Evolutionary conservation across 2,888 invertebrate species (phyloP).

Genomic region (Seira ritae): DNA sequence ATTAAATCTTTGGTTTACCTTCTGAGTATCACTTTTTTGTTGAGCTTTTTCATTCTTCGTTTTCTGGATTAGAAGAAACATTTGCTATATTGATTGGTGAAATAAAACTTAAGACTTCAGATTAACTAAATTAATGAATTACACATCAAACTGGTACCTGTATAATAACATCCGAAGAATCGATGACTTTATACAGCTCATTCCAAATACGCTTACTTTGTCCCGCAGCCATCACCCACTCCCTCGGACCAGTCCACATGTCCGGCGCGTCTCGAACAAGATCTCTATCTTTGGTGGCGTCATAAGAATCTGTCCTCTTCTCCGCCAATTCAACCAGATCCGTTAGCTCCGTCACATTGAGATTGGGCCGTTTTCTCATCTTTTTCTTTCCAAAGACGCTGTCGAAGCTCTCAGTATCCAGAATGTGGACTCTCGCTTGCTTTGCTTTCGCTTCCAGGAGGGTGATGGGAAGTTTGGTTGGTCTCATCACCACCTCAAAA

Average conservation of each 20-base stretch:
- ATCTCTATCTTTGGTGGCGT: conserved; percentile 86
- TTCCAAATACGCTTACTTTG: conserved; percentile 99
- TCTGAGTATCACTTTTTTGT: too few species aligned
- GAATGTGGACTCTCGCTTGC: conserved; percentile 92
- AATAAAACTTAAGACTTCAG: too few species aligned
- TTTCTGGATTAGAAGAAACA: too few species aligned
- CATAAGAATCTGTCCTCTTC: conserved; percentile 85
- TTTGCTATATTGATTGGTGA: too few species aligned
- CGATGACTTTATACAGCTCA: conserved; percentile 98
- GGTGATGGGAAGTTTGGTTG: conserved; percentile 95
- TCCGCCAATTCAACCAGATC: conserved; percentile 86
- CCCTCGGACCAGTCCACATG: conserved; percentile 87
- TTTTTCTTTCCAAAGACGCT: conserved; percentile 97
- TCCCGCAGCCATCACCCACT: conserved; percentile 97
- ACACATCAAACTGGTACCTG: conserved; percentile 78
- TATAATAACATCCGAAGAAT: conserved; percentile 97
- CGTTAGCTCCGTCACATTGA: conserved; percentile 82
- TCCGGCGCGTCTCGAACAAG: conserved; percentile 86
- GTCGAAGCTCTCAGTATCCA: conserved; percentile 96
- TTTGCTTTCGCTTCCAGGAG: conserved; percentile 94
- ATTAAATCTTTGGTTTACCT: too few species aligned
- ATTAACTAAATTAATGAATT: background rate
- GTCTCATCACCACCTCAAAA: conserved; percentile 91
- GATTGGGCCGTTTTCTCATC: conserved; percentile 91
- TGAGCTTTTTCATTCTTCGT: too few species aligned